Base-by-base conservation (phyloP, 37 sponge, comb jelly and placozoan species). In the Oscarella lobularis region DNA sequence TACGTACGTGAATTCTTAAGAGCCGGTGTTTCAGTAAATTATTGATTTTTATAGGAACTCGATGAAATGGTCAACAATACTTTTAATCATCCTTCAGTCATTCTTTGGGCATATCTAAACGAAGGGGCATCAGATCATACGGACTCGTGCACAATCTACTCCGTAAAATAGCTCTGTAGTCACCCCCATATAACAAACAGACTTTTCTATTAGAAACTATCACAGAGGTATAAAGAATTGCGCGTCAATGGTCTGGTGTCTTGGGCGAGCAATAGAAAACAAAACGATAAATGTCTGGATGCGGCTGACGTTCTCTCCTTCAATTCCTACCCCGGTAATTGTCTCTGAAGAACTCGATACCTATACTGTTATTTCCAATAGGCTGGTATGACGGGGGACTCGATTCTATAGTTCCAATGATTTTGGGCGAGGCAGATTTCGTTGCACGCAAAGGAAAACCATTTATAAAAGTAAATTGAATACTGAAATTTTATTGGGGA, bases 51-150 rank as follows among this genome's bases (percentile, higher is more conserved):
- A 34, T 68, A 68, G 71, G 71, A 14, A 5, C 4, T 68, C 6
- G 71, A 68, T 68, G 71, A 68, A 20, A 68, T 68, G 71, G 71
- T 68, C 31, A 68, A 68, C 71, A 68, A 68, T 35, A 68, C 71
- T 5, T 68, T 68, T 35, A 68, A 68, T 14, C 71, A 68, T 68
- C 71, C 71, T 4, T 68, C 71, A 34, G 31, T 68, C 71, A 68
- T 68, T 29, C 29, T 68, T 14, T 68, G 71, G 71, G 71, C 71
- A 29, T 68, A 34, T 14, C 31, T 68, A 35, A 68, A 68, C 71
- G 38, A 31, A 54, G 76, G 76, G 37, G 81, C 33, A 9, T 41
- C 40, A 41, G 39, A 38, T 66, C 5, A 76, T 5, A 30, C 6
- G 31, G 31, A 14, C 33, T 4, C 71, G 29, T 68, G 71, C 33